Percentiles rank a stretch among this genome's conserved stretches.
Conservation (phyloP, 1,140 invertebrate species). For the Meloidogyne floridensis region DNA sequence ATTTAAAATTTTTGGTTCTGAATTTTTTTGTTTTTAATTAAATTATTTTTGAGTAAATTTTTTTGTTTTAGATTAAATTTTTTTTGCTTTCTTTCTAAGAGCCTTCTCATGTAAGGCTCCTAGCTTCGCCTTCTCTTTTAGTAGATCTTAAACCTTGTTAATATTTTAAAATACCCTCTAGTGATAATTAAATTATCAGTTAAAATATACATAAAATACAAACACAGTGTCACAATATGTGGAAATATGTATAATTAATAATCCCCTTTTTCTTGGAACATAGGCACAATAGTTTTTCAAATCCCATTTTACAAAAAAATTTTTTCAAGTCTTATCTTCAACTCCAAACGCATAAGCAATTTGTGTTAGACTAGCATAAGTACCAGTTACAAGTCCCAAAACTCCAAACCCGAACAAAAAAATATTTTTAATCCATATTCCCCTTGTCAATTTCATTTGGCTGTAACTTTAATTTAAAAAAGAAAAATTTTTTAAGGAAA, state of each 20-base stretch:
- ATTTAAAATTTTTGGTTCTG: too few species aligned
- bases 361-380: conserved; percentile 49
- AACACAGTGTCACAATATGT: neutral
- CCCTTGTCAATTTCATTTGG: conserved; percentile 32
- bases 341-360: conserved; percentile 36
- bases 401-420: conserved; percentile 44
- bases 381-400: conserved; percentile 52
- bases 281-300: too few species aligned
- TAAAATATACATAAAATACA: too few species aligned
- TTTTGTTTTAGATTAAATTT: too few species aligned
- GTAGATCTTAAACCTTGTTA: too few species aligned
- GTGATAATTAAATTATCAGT: too few species aligned
- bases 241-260: neutral
- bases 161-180: too few species aligned
- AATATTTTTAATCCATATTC: conserved; percentile 49
- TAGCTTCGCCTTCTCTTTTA: too few species aligned
- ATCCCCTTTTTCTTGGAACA: neutral
- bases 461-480: conserved; percentile 34
- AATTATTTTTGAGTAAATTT: too few species aligned
- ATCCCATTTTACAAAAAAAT: neutral
- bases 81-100: too few species aligned
- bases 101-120: too few species aligned
- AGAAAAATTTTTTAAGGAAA: neutral
- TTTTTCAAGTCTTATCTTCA: conserved; percentile 26
- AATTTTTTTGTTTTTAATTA: too few species aligned